Evolutionary conservation across 2,888 invertebrate genomes (phyloP), one percentile per base, ranked within the genome.

Genomic region (Ichneumon xanthorius): DNA sequence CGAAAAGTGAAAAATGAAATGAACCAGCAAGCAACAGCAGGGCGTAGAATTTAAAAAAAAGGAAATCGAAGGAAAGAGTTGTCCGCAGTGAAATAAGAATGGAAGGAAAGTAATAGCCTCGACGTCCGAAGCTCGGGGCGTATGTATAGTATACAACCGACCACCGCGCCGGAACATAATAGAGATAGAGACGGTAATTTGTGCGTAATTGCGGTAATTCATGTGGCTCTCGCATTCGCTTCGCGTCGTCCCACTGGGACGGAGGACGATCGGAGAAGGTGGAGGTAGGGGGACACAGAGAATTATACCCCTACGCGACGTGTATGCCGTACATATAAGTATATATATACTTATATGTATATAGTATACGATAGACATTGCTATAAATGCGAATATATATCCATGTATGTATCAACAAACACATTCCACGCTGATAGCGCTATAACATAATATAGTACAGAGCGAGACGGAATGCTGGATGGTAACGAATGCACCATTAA

Each of bases 131-230:
- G 53, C 63, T 73, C 30, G 14, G 50, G 45, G 33, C 58, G 40
- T 71, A 53, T 58, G 11, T 70, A 48, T 58, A 37, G 58, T 37
- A 14, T 76, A 55, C 72, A 75, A 48, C 45, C 82, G 84, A 82
- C 84, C 85, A 88, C 87, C 84, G 73, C 78, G 87, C 80, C 82
- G 82, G 86, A 88, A 88, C 85, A 88, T 88, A 88, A 88, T 86
- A 85, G 88, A 88, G 87, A 87, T 87, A 86, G 87, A 87, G 88
- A 86, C 88, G 85, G 88, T 88, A 88, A 88, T 88, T 88, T 88
- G 88, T 88, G 87, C 86, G 88, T 88, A 88, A 88, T 88, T 88
- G 88, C 87, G 88, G 87, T 88, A 88, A 88, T 88, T 88, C 87
- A 87, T 85, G 87, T 88, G 87, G 86, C 70, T 75, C 82, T 88